These are phyloP conservation scores for Lasioglossum pauxillum DNA, from an alignment of 2,888 invertebrate species.

Conservation along the genomic window DNA sequence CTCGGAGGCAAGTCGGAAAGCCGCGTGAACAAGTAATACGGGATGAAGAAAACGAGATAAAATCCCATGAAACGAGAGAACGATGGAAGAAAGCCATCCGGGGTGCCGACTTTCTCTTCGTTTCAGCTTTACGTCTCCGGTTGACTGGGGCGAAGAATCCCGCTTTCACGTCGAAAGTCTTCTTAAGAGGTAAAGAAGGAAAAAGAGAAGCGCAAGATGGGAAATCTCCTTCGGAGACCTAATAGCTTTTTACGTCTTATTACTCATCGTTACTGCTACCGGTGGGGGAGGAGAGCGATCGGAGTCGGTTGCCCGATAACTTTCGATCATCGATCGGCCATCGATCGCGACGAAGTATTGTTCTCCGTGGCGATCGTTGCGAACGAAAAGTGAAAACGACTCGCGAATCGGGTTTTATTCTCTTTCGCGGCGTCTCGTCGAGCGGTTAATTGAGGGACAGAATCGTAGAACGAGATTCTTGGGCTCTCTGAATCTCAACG, in stretches of 20 bases:
- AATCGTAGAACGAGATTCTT: background rate
- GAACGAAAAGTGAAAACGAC: background rate
- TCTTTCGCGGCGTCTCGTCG: background rate
- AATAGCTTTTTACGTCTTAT: slow-evolving; percentile 73
- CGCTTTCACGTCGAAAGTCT: slow-evolving; percentile 59
- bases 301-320: slow-evolving; percentile 40
- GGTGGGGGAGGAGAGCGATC: slow-evolving; percentile 8
- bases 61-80: slow-evolving; percentile 53
- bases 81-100: slow-evolving; percentile 58
- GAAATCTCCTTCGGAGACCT: slow-evolving; percentile 62
- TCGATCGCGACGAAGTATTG: background rate
- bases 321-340: slow-evolving; percentile 25
- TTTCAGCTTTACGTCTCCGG: slow-evolving; percentile 52
- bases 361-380: background rate
- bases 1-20: slow-evolving; percentile 27
- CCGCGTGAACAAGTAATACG: slow-evolving; percentile 48
- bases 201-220: slow-evolving; percentile 42
- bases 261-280: slow-evolving; percentile 63
- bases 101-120: slow-evolving; percentile 48
- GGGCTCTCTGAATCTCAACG: background rate
- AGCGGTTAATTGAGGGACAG: background rate
- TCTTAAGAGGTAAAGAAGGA: slow-evolving; percentile 35
- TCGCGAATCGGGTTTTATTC: background rate
- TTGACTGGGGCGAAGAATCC: slow-evolving; percentile 54
- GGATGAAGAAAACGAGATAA: slow-evolving; percentile 59